Evolutionary conservation across 2,888 invertebrate species (phyloP).

Genomic region (Helleia helle): DNA sequence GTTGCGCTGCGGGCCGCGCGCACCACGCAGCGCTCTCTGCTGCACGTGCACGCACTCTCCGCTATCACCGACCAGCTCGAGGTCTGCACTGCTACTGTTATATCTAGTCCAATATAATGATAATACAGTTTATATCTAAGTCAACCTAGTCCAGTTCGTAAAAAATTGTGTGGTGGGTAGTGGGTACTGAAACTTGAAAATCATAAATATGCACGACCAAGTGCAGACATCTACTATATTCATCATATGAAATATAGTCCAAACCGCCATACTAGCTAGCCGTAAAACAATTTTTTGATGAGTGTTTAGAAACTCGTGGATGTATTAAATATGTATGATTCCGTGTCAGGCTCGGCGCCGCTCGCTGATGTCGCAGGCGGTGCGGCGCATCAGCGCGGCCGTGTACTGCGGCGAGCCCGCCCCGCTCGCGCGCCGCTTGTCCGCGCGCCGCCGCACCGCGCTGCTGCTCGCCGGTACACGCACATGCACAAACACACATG

Average conservation of each 20-base stretch:
- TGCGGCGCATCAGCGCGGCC: constrained; percentile 45
- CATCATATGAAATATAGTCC: too few relatives aligned
- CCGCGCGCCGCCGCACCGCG: constrained; percentile 48
- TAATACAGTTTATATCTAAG: too few relatives aligned
- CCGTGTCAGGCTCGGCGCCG: constrained; percentile 41
- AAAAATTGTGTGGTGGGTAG: too few relatives aligned
- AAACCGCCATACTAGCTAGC: too few relatives aligned
- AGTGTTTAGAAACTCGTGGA: too few relatives aligned
- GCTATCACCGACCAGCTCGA: constrained; percentile 84
- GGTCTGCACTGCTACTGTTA: too few relatives aligned
- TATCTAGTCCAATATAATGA: too few relatives aligned
- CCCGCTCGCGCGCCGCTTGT: constrained; percentile 39
- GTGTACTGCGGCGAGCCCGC: constrained; percentile 50
- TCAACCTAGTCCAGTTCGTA: too few relatives aligned
- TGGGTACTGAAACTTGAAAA: too few relatives aligned
- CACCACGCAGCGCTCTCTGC: constrained; percentile 83
- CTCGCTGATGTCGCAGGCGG: constrained; percentile 48
- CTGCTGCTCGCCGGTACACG: constrained; percentile 44
- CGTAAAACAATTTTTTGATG: too few relatives aligned
- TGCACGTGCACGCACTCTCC: constrained; percentile 87
- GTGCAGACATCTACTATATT: too few relatives aligned
- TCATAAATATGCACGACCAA: too few relatives aligned
- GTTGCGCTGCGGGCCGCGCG: constrained; percentile 75
- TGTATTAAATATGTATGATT: background rate
- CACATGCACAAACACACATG: background rate